Evolutionary conservation across 2,113 vertebrate genomes (phyloP), one percentile per base, ranked within the genome.

Genomic region (Mus pahari): DNA sequence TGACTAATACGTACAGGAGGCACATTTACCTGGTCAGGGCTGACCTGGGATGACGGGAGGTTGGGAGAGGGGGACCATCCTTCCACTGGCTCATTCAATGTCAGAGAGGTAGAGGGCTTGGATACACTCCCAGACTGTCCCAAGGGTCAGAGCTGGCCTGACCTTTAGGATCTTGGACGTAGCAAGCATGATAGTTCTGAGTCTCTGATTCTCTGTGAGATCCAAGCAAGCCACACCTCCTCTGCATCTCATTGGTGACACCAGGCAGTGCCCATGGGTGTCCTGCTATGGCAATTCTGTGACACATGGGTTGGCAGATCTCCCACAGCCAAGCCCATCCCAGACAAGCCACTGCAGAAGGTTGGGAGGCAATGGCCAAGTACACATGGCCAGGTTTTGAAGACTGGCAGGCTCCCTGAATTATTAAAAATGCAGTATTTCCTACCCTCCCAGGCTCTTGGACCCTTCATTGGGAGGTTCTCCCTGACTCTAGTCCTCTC

Each of bases 51-150:
- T 31, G 42, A 62, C 17, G 1, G 33, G 79, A 12, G 13, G 3
- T 6, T 48, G 26, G 53, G 10, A 68, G 28, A 39, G 26, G 28
- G 33, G 14, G 3, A 24, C 10, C 28, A 58, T 36, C 11, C 22
- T 33, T 33, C 42, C 11, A 26, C 0, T 13, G 19, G 33, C 16
- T 73, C 28, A 28, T 0, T 3, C 22, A 1, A 0, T 39, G 11
- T 74, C 33, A n/a, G 50, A 83, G 88, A 86, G 31, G 81, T 70
- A 7, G 16, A 82, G 3, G n/a, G 50, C 17, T 36, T 28, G 13
- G 1, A 0, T 31, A 19, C 19, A 71, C 66, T 36, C 13, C 13
- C 13, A 26, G 42, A 39, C 3, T 4, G 5, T 45, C 24, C 33
- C 42, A 45, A 45, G 83, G n/a, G 84, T 6, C 22, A 14, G 45